These are phyloP conservation scores for Tricholauxania praeusta DNA, from an alignment of 2,888 invertebrate species.

Conservation along the genomic window DNA sequence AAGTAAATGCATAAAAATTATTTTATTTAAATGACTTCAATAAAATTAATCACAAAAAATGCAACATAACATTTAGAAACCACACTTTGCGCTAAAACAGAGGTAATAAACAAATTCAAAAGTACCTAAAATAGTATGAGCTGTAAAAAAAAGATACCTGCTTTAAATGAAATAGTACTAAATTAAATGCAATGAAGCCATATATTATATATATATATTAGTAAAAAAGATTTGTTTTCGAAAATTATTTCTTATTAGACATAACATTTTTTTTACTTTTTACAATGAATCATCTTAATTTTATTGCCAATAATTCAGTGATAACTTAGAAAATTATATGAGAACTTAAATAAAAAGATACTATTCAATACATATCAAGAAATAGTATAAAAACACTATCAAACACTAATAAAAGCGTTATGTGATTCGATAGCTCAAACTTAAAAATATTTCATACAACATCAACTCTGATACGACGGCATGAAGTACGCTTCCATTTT, in stretches of 20 bases:
- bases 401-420: neutral
- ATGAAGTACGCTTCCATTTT: no score
- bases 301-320: neutral
- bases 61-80: neutral
- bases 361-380: neutral
- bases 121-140: constrained; percentile 67
- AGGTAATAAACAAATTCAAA: constrained; percentile 50
- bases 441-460: neutral
- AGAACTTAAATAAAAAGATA: neutral
- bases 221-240: no score
- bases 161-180: constrained; percentile 55
- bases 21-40: no score
- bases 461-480: no score
- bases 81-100: no score
- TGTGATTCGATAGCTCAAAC: constrained; percentile 5
- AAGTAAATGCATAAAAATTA: no score
- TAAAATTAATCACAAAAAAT: neutral
- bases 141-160: constrained; percentile 68
- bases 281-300: constrained; percentile 10
- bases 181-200: constrained; percentile 8
- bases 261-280: neutral
- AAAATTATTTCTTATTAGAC: neutral
- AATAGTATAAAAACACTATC: neutral
- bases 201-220: no score
- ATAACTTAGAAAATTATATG: neutral